phyloP scores from a whole-genome alignment of 2,888 invertebrate genomes.

The Athalia circularis region DNA sequence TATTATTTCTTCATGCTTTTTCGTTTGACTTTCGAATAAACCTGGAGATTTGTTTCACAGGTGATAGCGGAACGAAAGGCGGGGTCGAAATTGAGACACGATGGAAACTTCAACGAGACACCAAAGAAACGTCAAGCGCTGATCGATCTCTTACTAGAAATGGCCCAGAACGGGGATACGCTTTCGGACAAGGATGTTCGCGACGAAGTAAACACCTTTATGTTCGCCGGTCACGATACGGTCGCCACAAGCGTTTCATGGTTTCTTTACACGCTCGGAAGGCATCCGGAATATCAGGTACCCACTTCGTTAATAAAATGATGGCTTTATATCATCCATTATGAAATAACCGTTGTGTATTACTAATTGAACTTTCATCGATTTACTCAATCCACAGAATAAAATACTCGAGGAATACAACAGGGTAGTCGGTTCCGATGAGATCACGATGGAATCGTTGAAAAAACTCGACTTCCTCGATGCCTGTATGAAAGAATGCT shows the following conservation, averaged over 20 bases:
- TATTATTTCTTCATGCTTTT: not conserved
- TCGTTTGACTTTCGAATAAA: not conserved
- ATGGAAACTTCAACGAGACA: conserved; percentile 57
- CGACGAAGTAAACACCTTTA: conserved; percentile 73
- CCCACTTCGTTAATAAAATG: conserved; percentile 12
- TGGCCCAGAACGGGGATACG: conserved; percentile 69
- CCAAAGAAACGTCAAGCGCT: conserved; percentile 72
- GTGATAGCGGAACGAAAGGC: conserved; percentile 64
- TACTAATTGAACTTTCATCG: conserved; percentile 16
- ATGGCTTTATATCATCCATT: not conserved
- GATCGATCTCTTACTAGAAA: conserved; percentile 76
- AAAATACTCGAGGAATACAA: conserved; percentile 65
- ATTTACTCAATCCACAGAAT: conserved; percentile 51
- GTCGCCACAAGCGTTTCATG: conserved; percentile 77
- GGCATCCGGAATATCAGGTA: conserved; percentile 75
- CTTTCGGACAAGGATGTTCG: conserved; percentile 67
- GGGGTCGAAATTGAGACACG: conserved; percentile 56
- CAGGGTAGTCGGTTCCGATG: conserved; percentile 53
- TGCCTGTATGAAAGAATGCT: conserved; percentile 68
- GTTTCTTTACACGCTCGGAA: conserved; percentile 76
- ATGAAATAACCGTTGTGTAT: not conserved
- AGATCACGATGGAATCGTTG: conserved; percentile 63
- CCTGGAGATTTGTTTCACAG: conserved; percentile 49
- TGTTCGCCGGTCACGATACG: conserved; percentile 78
- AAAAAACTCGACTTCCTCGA: conserved; percentile 67